Evolutionary conservation across 2,888 invertebrate genomes (phyloP), one percentile per base, ranked within the genome.

Genomic region (Trichopoda pennipes): DNA sequence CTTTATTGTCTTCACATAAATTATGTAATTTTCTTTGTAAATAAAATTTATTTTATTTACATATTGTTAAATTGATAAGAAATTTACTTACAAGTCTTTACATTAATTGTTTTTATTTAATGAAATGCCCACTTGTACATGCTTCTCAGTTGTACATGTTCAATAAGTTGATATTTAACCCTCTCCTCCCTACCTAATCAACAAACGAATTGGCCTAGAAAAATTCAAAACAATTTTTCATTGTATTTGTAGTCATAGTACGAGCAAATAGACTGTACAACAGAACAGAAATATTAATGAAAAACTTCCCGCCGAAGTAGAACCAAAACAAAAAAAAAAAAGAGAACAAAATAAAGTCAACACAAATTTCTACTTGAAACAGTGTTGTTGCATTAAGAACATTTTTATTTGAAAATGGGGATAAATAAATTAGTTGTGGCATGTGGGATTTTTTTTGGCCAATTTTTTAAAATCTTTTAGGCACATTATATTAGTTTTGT

Each of bases 261-360:
- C 53, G 55, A 44, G 3, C n/a, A n/a, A 55, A 44, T 69, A 44
- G 44, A 76, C 68, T 68, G 76, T 76, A 76, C 76, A 76, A 47
- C 53, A 69, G 35, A 53, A 42, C 14, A 47, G 17, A 79, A 60
- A 47, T 42, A 81, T 69, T 81, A 77, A 73, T 77, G 77, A 81
- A 81, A 76, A 81, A 77, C 61, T 81, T 81, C 81, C 76, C 81
- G 81, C 81, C 81, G 76, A 81, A 77, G 68, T 68, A 51, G 68
- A 81, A 77, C 63, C 35, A 79, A 49, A 63, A 61, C 51, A 76
- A 61, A 28, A 23, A 63, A 63, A 12, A 7, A 74, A 23, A 55
- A 32, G 3, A 55, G 17, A 63, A 21, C 32, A 32, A 32, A 32
- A 12, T n/a, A 49, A 70, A 23, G n/a, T 61, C 21, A 47, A 56